A percentile compares a stretch with the other conserved stretches of the same genome.
phyloP scores from a whole-genome alignment of 2,797 vertebrate genomes.

The Apodemus agrarius region DNA sequence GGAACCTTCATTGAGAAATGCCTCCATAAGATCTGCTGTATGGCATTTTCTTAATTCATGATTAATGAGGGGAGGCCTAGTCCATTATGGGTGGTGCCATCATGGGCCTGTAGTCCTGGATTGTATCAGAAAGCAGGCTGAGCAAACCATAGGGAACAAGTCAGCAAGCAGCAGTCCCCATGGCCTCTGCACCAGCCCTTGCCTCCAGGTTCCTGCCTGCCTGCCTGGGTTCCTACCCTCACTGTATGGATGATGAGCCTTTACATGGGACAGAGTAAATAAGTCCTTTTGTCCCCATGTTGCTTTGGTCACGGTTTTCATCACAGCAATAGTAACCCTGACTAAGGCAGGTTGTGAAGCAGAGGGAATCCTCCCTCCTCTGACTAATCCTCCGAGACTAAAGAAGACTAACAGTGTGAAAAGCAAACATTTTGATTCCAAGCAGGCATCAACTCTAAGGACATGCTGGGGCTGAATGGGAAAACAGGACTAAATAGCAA shows the following conservation, averaged over 20 bases:
- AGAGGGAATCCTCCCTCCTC: neutral
- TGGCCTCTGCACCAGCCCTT: neutral
- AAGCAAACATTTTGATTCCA: neutral
- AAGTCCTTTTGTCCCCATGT: neutral
- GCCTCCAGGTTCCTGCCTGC: neutral
- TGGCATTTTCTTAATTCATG: neutral
- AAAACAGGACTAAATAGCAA: neutral
- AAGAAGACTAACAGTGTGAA: slow-evolving; percentile 8
- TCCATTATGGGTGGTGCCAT: neutral
- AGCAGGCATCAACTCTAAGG: neutral
- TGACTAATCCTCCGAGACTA: neutral
- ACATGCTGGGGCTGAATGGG: neutral
- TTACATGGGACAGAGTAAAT: neutral
- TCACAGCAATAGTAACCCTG: neutral
- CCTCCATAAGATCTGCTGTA: neutral
- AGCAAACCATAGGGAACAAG: neutral
- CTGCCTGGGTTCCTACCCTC: neutral
- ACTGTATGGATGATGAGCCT: neutral
- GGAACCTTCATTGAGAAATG: neutral
- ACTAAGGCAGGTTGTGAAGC: neutral
- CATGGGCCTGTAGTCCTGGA: neutral
- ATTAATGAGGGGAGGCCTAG: neutral
- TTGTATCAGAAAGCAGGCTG: neutral
- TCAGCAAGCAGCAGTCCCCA: neutral
- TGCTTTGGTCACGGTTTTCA: neutral